These are phyloP conservation scores for Cuniculus paca DNA, from an alignment of 2,797 vertebrate genomes.

Conservation along the genomic window DNA sequence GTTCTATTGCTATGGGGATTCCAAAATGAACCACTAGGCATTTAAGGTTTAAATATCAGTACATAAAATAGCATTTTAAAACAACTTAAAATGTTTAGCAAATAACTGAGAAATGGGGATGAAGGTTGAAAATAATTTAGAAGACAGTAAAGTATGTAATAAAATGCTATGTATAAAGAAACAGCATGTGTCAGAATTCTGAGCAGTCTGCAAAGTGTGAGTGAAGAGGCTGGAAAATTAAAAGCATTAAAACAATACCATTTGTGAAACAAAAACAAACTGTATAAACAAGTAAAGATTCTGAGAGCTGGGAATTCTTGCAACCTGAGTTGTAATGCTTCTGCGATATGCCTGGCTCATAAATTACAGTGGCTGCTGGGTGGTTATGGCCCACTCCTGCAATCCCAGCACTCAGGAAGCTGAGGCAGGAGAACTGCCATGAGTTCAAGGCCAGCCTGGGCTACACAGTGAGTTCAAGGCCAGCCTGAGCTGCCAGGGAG, in stretches of 20 bases:
- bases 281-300: not conserved
- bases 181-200: not conserved
- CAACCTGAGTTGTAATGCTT: not conserved
- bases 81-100: conserved; percentile 23
- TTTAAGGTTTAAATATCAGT: not conserved
- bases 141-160: not conserved
- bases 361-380: not conserved
- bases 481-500: not conserved
- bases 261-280: not conserved
- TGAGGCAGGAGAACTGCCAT: not conserved
- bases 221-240: not conserved
- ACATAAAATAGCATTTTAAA: not conserved
- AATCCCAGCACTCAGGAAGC: not conserved
- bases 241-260: not conserved
- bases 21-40: not conserved
- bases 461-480: not conserved
- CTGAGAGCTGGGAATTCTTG: not conserved
- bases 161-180: not conserved
- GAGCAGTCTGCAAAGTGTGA: not conserved
- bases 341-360: not conserved
- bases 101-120: not conserved
- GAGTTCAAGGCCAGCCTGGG: not conserved
- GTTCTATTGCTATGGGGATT: not conserved
- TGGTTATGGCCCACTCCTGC: not conserved
- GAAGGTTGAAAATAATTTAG: conserved; percentile 5